Percentiles rank a stretch among this genome's conserved stretches.
phyloP scores from a whole-genome alignment of 2,888 invertebrate genomes.

The Pollenia angustigena region DNA sequence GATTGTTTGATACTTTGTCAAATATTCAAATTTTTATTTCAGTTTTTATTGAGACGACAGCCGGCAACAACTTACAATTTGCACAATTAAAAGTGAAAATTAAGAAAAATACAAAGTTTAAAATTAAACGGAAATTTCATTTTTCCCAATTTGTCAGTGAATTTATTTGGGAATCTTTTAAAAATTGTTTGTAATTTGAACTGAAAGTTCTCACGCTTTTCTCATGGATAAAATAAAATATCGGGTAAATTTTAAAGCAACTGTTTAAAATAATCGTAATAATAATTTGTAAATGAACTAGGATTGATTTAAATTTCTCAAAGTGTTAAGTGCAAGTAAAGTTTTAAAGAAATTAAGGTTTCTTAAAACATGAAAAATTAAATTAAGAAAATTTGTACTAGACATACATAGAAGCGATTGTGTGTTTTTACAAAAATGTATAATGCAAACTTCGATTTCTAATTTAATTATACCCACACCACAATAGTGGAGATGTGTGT shows the following conservation, averaged over 20 bases:
- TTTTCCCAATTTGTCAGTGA: conserved; percentile 60
- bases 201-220: conserved; percentile 33
- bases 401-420: too few relatives aligned
- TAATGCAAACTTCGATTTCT: too few relatives aligned
- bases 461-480: too few relatives aligned
- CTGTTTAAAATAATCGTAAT: background rate
- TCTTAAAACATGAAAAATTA: too few relatives aligned
- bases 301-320: background rate
- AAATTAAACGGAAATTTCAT: conserved; percentile 54
- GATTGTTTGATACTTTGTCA: conserved; percentile 47
- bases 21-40: conserved; percentile 40
- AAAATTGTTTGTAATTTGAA: background rate
- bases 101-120: conserved; percentile 28
- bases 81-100: conserved; percentile 32
- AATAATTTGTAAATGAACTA: background rate
- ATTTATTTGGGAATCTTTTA: conserved; percentile 68
- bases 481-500: too few relatives aligned
- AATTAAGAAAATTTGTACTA: too few relatives aligned
- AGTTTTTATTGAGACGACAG: conserved; percentile 54
- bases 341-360: too few relatives aligned
- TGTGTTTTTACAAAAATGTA: too few relatives aligned
- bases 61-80: conserved; percentile 20
- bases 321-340: too few relatives aligned
- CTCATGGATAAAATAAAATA: conserved; percentile 67
- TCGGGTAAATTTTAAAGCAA: conserved; percentile 45